Evolutionary conservation across 1,140 invertebrate genomes (phyloP).

Genomic region (Drosophila nannoptera): DNA sequence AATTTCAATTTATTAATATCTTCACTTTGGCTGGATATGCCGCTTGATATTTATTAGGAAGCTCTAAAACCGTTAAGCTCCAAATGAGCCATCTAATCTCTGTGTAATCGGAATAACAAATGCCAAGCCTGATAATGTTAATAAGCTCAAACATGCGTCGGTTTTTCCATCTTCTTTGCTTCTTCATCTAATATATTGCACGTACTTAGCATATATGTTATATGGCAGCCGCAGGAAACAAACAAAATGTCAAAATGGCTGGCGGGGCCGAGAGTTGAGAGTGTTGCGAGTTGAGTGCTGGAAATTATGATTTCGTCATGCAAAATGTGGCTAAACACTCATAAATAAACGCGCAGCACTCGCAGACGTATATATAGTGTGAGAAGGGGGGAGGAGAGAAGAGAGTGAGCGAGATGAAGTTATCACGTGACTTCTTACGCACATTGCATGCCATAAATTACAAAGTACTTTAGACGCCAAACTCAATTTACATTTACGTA

Average conservation of each 20-base stretch:
- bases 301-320: slow-evolving; percentile 77
- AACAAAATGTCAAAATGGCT: slow-evolving; percentile 66
- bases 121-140: slow-evolving; percentile 58
- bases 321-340: slow-evolving; percentile 69
- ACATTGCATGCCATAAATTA: slow-evolving; percentile 77
- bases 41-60: not conserved
- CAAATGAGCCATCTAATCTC: slow-evolving; percentile 63
- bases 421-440: slow-evolving; percentile 76
- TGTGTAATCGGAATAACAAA: slow-evolving; percentile 49
- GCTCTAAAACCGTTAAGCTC: slow-evolving; percentile 23
- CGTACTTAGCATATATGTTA: slow-evolving; percentile 58
- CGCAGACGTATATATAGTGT: slow-evolving; percentile 36
- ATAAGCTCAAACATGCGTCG: slow-evolving; percentile 38
- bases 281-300: slow-evolving; percentile 33
- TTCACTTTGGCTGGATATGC: not conserved
- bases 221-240: slow-evolving; percentile 52
- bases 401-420: slow-evolving; percentile 50
- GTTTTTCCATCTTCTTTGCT: not conserved
- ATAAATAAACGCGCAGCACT: slow-evolving; percentile 59
- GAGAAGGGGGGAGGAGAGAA: slow-evolving; percentile 1
- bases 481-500: slow-evolving; percentile 75
- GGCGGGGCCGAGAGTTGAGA: slow-evolving; percentile 12
- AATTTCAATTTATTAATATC: not conserved
- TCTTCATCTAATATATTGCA: slow-evolving; percentile 57
- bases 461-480: slow-evolving; percentile 75